Evolutionary conservation across 2,888 invertebrate genomes (phyloP).

Genomic region (Cyclophora albipunctata): DNA sequence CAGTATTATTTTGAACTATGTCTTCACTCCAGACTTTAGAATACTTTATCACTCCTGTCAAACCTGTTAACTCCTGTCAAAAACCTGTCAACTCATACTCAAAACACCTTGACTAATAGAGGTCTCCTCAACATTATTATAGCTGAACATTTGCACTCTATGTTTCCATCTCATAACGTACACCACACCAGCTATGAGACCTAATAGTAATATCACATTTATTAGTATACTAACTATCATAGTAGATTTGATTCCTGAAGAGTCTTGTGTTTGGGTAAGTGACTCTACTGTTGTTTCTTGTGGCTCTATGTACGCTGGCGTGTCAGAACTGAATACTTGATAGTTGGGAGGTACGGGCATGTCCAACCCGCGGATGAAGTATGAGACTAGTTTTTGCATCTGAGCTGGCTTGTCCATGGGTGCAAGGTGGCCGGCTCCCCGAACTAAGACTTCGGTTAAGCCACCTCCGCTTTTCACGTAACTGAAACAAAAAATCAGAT

Average conservation of each 20-base stretch:
- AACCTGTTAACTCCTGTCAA: too few species aligned
- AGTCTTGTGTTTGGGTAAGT: background rate
- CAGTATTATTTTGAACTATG: too few species aligned
- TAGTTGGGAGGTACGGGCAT: conserved; percentile 30
- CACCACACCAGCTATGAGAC: conserved; percentile 28
- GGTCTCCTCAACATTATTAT: conserved; percentile 35
- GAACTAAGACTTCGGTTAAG: conserved; percentile 73
- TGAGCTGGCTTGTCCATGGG: conserved; percentile 76
- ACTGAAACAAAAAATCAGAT: conserved; percentile 34
- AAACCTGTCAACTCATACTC: conserved; percentile 21
- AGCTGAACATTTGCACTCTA: conserved; percentile 33
- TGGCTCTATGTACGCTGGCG: background rate
- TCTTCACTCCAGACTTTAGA: too few species aligned
- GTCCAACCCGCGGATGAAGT: conserved; percentile 38
- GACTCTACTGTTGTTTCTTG: background rate
- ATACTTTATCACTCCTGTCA: too few species aligned
- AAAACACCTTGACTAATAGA: conserved; percentile 32
- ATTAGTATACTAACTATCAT: conserved; percentile 42
- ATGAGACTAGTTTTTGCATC: conserved; percentile 39
- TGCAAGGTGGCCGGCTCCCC: conserved; percentile 78
- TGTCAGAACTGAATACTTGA: conserved; percentile 5
- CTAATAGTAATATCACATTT: conserved; percentile 39
- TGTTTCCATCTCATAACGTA: conserved; percentile 36
- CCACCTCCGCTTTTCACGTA: conserved; percentile 73
- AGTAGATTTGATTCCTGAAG: conserved; percentile 21